Conservation (phyloP, 2,888 invertebrate species). For the Macroteleia sp. region DNA sequence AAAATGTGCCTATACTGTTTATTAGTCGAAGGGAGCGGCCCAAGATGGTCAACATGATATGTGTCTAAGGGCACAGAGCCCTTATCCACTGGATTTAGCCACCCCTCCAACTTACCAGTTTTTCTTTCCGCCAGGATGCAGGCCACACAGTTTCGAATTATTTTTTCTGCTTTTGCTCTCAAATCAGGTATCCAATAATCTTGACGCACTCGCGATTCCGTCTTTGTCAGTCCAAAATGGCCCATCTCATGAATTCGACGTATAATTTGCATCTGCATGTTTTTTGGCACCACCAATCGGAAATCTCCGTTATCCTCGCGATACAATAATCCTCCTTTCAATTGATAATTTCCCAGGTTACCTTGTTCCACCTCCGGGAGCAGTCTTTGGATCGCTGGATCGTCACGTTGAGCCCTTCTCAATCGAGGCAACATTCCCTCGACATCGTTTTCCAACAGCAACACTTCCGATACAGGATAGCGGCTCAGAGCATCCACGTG, state of each 20-base stretch:
- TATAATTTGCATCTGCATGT: slow-evolving; percentile 1
- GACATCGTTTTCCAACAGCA: not conserved
- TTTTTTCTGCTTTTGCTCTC: not conserved
- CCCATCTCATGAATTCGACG: not conserved
- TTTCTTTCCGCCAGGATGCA: not conserved
- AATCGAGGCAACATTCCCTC: not conserved
- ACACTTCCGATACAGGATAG: not conserved
- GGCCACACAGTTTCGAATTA: not conserved
- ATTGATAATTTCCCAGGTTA: not conserved
- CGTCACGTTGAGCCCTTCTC: not conserved
- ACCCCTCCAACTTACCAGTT: no score
- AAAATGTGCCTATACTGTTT: no score
- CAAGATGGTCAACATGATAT: not conserved
- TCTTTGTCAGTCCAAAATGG: not conserved
- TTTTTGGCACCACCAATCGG: not conserved
- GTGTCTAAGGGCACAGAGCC: no score
- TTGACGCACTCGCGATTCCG: not conserved
- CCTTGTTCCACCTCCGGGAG: not conserved
- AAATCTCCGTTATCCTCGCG: not conserved
- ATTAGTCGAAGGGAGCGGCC: not conserved
- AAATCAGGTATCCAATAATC: slow-evolving; percentile 5
- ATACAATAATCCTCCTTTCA: not conserved
- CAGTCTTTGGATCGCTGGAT: not conserved
- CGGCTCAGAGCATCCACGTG: not conserved
- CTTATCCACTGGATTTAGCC: no score